Evolutionary conservation across 2,113 vertebrate genomes (phyloP), one percentile per base, ranked within the genome.

Genomic region (Acanthochromis polyacanthus): DNA sequence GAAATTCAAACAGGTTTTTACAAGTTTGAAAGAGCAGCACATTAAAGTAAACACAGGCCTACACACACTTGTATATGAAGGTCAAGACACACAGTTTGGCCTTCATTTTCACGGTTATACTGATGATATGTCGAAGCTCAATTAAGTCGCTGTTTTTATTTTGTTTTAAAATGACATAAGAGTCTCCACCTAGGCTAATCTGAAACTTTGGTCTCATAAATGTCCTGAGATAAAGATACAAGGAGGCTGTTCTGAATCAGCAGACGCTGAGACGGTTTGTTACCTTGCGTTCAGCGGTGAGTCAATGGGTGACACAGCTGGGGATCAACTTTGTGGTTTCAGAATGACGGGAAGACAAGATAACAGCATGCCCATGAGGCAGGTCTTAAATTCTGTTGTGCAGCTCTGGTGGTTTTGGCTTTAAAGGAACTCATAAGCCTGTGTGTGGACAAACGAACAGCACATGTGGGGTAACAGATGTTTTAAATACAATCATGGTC

Each of bases 251-350:
- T 74, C 66, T 73, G 10, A 64, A 59, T 32, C 60, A 56, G 52
- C 59, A 48, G 17, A 69, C 61, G 23, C 63, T 20, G 53, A 22
- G 17, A 51, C 4, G 55, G 17, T 20, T 30, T 53, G 23, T 46
- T 53, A 4, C 59, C 73, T 40, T 58, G 64, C 40, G 10, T 38
- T 64, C 0, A 38, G 63, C 1, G 1, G 61, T 79, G 86, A 89
- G 70, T 89, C 78, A 84, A 74, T 30, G 19, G 30, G 45, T 71
- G 88, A 78, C 70, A 16, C 63, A 32, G 60, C 23, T n/a, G 50
- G 38, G 51, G 46, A 23, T 70, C 4, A 28, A 10, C 9, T n/a
- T 0, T 64, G 81, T 46, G 80, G 72, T 78, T 82, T 84, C 20
- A 6, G 58, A 67, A 87, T 87, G 62, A 79, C 4, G 3, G 57